Evolutionary conservation across 2,113 vertebrate genomes (phyloP).

Genomic region (Bambusicola thoracicus): DNA sequence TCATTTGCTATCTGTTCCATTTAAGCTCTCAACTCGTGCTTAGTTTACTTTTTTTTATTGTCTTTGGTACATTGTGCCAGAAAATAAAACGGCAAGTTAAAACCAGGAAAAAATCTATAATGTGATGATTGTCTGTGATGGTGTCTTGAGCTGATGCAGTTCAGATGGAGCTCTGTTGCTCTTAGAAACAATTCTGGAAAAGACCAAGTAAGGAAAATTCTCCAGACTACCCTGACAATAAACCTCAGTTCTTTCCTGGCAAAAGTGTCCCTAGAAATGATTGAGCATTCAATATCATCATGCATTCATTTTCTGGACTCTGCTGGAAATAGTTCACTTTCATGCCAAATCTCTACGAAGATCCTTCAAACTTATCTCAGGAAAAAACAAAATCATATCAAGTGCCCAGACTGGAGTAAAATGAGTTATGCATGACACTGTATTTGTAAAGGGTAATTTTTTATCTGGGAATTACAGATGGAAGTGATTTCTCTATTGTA

Average conservation of each 20-base stretch:
- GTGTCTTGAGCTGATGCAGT: slow-evolving; percentile 22
- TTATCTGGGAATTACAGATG: neutral
- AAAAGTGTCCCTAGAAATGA: neutral
- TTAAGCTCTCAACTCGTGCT: neutral
- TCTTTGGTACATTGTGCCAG: neutral
- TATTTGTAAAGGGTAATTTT: neutral
- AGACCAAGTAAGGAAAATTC: slow-evolving; percentile 34
- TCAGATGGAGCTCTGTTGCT: slow-evolving; percentile 39
- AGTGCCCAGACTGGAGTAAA: neutral
- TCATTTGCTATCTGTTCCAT: neutral
- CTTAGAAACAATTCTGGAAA: slow-evolving; percentile 52
- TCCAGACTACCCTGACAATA: slow-evolving; percentile 13
- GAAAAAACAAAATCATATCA: neutral
- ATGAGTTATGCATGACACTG: neutral
- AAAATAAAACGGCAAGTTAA: neutral
- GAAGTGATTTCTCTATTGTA: neutral
- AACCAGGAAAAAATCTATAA: slow-evolving; percentile 12
- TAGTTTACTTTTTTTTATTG: neutral
- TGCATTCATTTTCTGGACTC: neutral
- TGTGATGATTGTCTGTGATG: neutral
- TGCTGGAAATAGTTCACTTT: neutral
- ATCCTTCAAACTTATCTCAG: neutral
- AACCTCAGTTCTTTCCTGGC: slow-evolving; percentile 28
- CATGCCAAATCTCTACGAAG: neutral
- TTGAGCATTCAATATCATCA: neutral